Conservation (phyloP, 2,113 vertebrate genomes). For the Riparia riparia region DNA sequence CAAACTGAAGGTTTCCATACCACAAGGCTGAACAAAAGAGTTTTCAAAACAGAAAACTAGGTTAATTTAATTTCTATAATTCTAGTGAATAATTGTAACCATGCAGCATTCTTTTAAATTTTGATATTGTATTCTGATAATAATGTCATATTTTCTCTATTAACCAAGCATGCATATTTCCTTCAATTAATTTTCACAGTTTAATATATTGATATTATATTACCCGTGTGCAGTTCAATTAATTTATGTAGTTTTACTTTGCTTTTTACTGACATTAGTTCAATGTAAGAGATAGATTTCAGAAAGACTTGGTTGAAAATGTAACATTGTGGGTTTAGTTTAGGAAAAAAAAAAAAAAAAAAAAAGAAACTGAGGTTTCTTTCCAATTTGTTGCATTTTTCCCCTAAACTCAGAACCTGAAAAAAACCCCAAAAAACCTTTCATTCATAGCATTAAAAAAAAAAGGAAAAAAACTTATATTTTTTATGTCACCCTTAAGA, state of each 20-base stretch:
- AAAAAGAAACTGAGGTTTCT: neutral
- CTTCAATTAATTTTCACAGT: neutral
- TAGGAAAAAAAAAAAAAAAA: neutral
- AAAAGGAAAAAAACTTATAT: neutral
- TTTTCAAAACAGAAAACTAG: neutral
- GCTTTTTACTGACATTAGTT: neutral
- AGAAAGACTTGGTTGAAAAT: neutral
- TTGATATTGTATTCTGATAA: neutral
- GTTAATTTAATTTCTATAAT: neutral
- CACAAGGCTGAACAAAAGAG: neutral
- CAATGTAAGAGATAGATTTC: neutral
- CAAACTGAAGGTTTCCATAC: neutral
- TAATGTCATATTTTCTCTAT: neutral
- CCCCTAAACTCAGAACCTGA: neutral
- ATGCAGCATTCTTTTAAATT: neutral
- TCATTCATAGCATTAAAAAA: neutral
- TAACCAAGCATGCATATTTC: neutral
- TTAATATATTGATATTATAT: neutral
- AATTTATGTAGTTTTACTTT: neutral
- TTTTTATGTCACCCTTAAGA: neutral
- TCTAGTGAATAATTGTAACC: neutral
- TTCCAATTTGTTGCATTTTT: accelerated
- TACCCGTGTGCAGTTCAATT: neutral
- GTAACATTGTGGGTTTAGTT: neutral
- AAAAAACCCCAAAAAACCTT: neutral